Evolutionary conservation across 2,797 vertebrate genomes (phyloP).

Genomic region (Sorex maritimensis): DNA sequence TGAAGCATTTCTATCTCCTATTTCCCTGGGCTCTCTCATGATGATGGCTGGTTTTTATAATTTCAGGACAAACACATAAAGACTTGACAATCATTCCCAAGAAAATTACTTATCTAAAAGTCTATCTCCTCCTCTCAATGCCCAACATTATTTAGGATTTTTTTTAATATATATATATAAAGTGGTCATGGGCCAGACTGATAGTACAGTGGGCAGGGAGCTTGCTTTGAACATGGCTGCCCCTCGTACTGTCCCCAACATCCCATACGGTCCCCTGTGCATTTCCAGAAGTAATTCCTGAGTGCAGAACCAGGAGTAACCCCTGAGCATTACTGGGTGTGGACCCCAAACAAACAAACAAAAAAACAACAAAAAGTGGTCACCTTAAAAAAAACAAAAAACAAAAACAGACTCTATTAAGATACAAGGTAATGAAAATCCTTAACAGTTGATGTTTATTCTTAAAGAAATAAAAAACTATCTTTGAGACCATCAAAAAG

Average conservation of each 20-base stretch:
- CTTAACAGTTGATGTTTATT: background rate
- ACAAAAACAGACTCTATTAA: background rate
- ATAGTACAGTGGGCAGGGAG: no score
- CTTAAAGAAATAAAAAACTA: background rate
- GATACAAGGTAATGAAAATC: no score
- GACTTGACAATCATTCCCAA: background rate
- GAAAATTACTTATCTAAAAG: background rate
- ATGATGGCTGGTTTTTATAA: conserved; percentile 1
- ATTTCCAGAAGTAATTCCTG: no score
- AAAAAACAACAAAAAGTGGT: background rate
- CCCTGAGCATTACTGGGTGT: no score
- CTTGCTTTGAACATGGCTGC: no score
- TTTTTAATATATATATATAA: background rate
- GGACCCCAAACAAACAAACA: no score
- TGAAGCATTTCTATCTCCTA: background rate
- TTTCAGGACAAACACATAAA: background rate
- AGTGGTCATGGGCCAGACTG: no score
- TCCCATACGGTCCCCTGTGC: no score
- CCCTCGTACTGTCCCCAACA: no score
- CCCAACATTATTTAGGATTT: background rate
- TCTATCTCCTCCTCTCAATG: conserved; percentile 3
- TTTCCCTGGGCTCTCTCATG: conserved; percentile 10
- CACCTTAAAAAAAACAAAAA: background rate
- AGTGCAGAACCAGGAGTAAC: no score
- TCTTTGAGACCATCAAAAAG: conserved; percentile 22